Conservation (phyloP, 2,797 vertebrate genomes). For the Prionace glauca region DNA sequence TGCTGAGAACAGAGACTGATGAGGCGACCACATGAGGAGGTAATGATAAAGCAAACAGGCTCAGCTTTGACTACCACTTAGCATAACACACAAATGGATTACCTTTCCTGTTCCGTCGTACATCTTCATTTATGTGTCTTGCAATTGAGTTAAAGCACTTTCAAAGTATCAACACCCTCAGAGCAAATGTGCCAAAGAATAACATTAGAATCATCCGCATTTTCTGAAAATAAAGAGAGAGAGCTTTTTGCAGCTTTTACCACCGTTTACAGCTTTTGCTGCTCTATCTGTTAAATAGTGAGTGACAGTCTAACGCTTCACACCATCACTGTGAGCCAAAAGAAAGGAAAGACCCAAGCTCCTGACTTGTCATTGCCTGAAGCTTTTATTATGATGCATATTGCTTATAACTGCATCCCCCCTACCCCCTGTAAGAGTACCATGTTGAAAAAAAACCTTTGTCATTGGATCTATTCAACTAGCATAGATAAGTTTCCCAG, state of each 20-base stretch:
- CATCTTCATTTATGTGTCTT: conserved; percentile 4
- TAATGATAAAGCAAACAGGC: conserved; percentile 10
- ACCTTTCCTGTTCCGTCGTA: background rate
- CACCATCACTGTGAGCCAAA: background rate
- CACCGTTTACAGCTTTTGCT: background rate
- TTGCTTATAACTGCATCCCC: background rate
- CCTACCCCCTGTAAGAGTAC: background rate
- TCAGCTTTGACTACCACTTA: background rate
- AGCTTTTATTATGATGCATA: background rate
- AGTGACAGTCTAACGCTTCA: background rate
- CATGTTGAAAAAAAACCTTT: background rate
- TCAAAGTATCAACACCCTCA: background rate
- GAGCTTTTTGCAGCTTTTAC: background rate
- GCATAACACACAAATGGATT: conserved; percentile 7
- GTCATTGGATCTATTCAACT: background rate
- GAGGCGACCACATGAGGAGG: background rate
- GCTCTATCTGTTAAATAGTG: background rate
- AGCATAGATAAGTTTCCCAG: no score
- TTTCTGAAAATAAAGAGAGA: background rate
- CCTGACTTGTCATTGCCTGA: background rate
- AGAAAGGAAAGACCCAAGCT: background rate
- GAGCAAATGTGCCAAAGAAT: background rate
- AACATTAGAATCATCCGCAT: background rate
- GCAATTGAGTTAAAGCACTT: background rate
- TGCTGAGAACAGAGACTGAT: conserved; percentile 14